Base-by-base conservation (phyloP, 2,888 invertebrate species). In the Polymixis lichenea region DNA sequence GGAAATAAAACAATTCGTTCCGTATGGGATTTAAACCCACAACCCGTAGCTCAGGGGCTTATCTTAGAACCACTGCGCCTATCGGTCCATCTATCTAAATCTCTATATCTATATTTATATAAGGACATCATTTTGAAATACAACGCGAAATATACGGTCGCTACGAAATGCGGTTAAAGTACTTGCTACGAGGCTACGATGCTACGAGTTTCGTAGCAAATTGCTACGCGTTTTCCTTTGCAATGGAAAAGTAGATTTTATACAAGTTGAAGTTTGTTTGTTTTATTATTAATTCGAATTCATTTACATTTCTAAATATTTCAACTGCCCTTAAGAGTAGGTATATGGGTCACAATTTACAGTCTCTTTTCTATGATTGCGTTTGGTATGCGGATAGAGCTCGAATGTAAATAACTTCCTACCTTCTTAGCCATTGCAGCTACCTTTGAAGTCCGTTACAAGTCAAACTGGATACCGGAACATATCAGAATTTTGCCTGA, bases 191-290 rank as follows among this genome's bases (percentile, higher is more conserved):
- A 60, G 43, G 55, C 65, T 69, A 77, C 69, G 53, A 15, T 5
- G 28, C 83, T 78, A 72, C 84, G 64, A 83, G 49, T 55, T 32
- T 72, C 64, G 72, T 79, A 79, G 79, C 79, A 69, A 58, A 25
- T 64, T 82, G 77, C 77, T 82, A 79, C 79, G 83, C 46, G 53
- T 64, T 82, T 78, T 66, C 68, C 68, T 62, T 69, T 68, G 46
- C 38, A 32, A 22, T 28, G 17, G 17, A 55, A 76, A 61, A 66
- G n/a, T 38, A 66, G 28, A 49, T 46, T 62, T 28, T n/a, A 51
- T n/a, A 17, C 8, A 49, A 55, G 3, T 0, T n/a, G 38, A 9
- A 43, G 3, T 72, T 62, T 49, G 46, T 43, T 43, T 55, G 9
- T 13, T 68, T 55, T 68, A 5, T 58, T 8, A 68, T 5, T 60